These are phyloP conservation scores for Brachyistius frenatus DNA, from an alignment of 2,113 vertebrate species.

Conservation along the genomic window DNA sequence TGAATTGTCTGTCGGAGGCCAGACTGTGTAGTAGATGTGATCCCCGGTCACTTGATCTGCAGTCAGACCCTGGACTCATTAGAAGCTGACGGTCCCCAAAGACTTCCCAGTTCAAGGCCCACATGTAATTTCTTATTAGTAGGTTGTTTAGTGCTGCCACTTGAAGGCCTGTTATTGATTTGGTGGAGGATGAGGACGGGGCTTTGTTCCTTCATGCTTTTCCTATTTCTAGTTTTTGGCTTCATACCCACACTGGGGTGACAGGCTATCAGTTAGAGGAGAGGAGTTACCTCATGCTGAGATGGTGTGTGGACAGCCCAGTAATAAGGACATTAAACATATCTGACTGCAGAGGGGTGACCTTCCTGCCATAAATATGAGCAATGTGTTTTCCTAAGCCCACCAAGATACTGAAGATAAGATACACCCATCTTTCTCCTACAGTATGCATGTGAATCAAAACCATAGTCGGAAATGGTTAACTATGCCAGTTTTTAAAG, in stretches of 20 bases:
- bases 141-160: slow-evolving; percentile 26
- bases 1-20: not conserved
- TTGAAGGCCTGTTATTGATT: slow-evolving; percentile 54
- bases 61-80: slow-evolving; percentile 6
- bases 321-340: slow-evolving; percentile 74
- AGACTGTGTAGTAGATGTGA: not conserved
- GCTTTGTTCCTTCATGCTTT: slow-evolving; percentile 52
- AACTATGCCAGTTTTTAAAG: not conserved
- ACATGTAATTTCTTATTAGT: slow-evolving; percentile 32
- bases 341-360: slow-evolving; percentile 39
- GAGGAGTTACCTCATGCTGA: slow-evolving; percentile 43
- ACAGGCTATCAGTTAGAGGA: slow-evolving; percentile 54
- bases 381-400: slow-evolving; percentile 43
- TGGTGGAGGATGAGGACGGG: not conserved
- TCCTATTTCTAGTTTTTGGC: not conserved
- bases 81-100: not conserved
- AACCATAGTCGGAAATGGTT: not conserved
- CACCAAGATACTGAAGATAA: slow-evolving; percentile 31
- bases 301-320: slow-evolving; percentile 30
- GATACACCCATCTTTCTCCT: slow-evolving; percentile 10
- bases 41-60: not conserved
- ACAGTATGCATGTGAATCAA: not conserved
- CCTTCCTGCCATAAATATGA: slow-evolving; percentile 61
- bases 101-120: slow-evolving; percentile 13
- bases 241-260: slow-evolving; percentile 19